These are phyloP conservation scores for Dendroctonus valens DNA, from an alignment of 1,140 invertebrate genomes.

Conservation along the genomic window DNA sequence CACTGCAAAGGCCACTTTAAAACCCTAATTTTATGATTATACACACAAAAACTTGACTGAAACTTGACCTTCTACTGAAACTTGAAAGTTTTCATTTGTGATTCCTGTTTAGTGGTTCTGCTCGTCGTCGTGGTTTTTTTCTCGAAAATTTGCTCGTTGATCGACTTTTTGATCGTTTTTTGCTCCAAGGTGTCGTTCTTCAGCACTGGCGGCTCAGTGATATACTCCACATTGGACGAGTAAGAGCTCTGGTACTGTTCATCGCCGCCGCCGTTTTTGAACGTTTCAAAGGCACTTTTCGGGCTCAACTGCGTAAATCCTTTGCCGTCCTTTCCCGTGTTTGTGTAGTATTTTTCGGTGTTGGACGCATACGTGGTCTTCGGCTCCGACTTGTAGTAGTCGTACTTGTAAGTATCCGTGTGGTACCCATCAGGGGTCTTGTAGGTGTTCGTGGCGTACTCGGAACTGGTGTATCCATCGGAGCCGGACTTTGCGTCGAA, in stretches of 20 bases:
- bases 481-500: neutral
- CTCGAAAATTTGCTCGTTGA: conserved; percentile 55
- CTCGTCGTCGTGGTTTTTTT: conserved; percentile 56
- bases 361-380: conserved; percentile 47
- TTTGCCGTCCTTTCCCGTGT: conserved; percentile 38
- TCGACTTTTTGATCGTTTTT: conserved; percentile 55
- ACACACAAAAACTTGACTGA: neutral
- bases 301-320: conserved; percentile 26
- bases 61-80: conserved; percentile 42
- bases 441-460: conserved; percentile 44
- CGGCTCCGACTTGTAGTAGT: conserved; percentile 42
- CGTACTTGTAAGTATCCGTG: conserved; percentile 46
- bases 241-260: conserved; percentile 39
- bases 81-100: conserved; percentile 54
- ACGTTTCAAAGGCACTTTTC: conserved; percentile 38
- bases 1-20: conserved; percentile 31
- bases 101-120: conserved; percentile 53
- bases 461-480: conserved; percentile 44
- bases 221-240: conserved; percentile 50
- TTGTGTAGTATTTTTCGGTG: conserved; percentile 53
- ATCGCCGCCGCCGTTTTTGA: conserved; percentile 44
- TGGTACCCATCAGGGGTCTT: conserved; percentile 48
- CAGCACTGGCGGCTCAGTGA: conserved; percentile 50
- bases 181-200: conserved; percentile 53
- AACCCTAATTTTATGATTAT: conserved; percentile 2